Evolutionary conservation across 2,113 vertebrate genomes (phyloP).

Genomic region (Prolemur simus): DNA sequence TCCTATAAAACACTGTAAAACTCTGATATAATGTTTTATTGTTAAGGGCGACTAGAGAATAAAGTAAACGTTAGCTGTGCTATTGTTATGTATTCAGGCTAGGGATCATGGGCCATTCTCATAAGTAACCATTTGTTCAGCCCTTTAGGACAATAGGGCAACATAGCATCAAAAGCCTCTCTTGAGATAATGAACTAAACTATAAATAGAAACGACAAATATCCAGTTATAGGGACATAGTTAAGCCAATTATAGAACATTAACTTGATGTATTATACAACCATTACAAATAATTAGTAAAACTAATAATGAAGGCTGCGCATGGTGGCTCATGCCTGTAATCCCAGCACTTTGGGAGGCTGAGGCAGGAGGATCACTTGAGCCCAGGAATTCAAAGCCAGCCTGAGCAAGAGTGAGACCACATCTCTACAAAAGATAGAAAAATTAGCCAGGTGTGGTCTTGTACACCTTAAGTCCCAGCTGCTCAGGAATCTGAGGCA

Average conservation of each 20-base stretch:
- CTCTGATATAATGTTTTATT: not conserved
- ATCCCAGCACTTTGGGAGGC: too few species aligned
- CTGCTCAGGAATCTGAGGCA: too few species aligned
- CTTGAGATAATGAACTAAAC: slow-evolving; percentile 25
- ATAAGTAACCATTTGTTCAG: not conserved
- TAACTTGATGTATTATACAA: not conserved
- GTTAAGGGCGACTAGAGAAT: not conserved
- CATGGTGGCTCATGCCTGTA: too few species aligned
- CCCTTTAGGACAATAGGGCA: not conserved
- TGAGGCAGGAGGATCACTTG: too few species aligned
- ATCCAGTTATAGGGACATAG: not conserved
- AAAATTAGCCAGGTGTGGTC: too few species aligned
- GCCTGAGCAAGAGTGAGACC: too few species aligned
- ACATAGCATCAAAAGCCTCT: not conserved
- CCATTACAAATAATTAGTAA: slow-evolving; percentile 47
- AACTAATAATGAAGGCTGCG: not conserved
- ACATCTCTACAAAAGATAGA: too few species aligned
- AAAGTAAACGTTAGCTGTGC: not conserved
- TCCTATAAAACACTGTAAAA: not conserved
- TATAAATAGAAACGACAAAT: slow-evolving; percentile 49
- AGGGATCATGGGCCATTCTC: not conserved
- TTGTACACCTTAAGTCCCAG: too few species aligned
- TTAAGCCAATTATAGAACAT: slow-evolving; percentile 21
- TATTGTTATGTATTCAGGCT: not conserved
- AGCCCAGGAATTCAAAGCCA: too few species aligned